Percentiles rank a stretch among this genome's conserved stretches.
Evolutionary conservation across 2,113 vertebrate species (phyloP).

Genomic region (Sprattus sprattus): DNA sequence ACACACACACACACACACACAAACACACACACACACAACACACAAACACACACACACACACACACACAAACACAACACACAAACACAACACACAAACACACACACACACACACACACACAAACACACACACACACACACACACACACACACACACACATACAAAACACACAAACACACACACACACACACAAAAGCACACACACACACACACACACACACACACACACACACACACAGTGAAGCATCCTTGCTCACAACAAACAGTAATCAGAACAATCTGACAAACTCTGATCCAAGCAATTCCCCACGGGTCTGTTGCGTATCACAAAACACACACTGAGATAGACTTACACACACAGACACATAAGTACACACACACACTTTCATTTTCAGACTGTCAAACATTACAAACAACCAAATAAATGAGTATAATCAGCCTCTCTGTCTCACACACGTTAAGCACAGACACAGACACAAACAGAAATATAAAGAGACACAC

Average conservation of each 20-base stretch:
- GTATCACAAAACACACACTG: background rate
- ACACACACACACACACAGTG: background rate
- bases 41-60: slow-evolving; percentile 23
- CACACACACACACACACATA: slow-evolving; percentile 11
- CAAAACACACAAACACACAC: no score
- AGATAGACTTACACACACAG: background rate
- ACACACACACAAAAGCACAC: background rate
- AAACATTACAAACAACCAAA: no score
- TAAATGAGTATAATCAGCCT: background rate
- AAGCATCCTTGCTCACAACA: background rate
- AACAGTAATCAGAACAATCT: no score
- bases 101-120: slow-evolving; percentile 21
- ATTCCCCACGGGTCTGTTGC: no score
- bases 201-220: no score
- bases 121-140: background rate
- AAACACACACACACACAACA: no score
- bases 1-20: background rate
- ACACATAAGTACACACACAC: background rate
- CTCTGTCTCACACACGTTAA: background rate
- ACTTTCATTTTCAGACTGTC: background rate
- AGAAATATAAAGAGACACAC: background rate
- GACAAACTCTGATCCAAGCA: no score
- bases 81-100: no score
- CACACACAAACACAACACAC: no score
- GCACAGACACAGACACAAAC: background rate